These are phyloP conservation scores for Oreocharis arfaki DNA, from an alignment of 2,113 vertebrate genomes.

Conservation along the genomic window DNA sequence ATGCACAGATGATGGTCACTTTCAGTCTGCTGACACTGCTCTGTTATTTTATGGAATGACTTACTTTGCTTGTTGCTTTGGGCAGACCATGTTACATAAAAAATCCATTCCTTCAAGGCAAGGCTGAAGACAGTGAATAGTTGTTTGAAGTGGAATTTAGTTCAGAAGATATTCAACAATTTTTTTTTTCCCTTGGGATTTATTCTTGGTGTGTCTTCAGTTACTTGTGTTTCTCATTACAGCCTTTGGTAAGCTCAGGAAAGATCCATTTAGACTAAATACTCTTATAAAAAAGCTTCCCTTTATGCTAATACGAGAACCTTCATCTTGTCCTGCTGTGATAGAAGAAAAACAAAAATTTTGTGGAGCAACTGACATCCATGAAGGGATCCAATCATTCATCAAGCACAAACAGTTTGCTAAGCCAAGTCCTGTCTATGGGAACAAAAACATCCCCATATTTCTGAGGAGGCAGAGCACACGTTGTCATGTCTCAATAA, in stretches of 20 bases:
- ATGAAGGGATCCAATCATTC: neutral
- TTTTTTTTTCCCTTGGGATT: neutral
- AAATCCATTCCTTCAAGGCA: neutral
- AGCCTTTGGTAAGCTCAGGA: neutral
- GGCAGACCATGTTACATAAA: neutral
- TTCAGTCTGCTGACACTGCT: neutral
- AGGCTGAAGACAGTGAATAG: neutral
- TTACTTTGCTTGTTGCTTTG: neutral
- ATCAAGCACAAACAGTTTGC: neutral
- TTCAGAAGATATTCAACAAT: neutral
- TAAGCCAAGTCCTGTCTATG: neutral
- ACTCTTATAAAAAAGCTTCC: neutral
- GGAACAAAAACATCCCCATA: neutral
- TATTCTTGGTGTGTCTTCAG: neutral
- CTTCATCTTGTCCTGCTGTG: neutral
- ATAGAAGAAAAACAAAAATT: neutral
- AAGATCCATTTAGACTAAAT: neutral
- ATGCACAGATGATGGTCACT: neutral
- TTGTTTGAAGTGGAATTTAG: neutral
- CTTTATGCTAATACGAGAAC: neutral
- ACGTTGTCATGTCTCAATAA: neutral
- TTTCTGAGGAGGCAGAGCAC: neutral
- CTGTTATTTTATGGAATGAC: neutral
- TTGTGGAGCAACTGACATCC: neutral
- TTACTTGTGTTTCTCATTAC: neutral